Evolutionary conservation across 1,140 invertebrate genomes (phyloP), one percentile per base, ranked within the genome.

Genomic region (Polyergus mexicanus): DNA sequence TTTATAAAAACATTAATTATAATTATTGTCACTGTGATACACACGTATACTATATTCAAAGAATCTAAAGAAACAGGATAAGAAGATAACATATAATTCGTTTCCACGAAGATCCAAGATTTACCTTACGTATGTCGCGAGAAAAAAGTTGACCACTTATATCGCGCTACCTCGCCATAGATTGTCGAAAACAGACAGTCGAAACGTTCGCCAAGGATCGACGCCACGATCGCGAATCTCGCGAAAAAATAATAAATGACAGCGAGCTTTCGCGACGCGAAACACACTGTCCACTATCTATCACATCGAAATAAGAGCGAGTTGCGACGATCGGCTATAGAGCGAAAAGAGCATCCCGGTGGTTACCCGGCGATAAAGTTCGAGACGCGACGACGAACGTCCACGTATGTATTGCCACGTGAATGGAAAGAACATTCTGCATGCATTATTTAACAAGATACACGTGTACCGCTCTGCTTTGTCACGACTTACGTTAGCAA

Each of bases 371-470:
- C 11, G 72, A 16, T 41, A 84, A n/a, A 60, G 38, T n/a, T 25
- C 13, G 51, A 84, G 66, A 19, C 66, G 71, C 62, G 47, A n/a
- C 25, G 74, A 69, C 41, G n/a, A 71, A 47, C 22, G 66, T 92
- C 92, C 93, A 92, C 93, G 92, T 92, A 92, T 92, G 92, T 91
- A 71, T 75, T 35, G 81, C 86, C 60, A 85, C 81, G 86, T 87
- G 86, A 87, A 87, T 87, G 85, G 84, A 58, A 89, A 86, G 63
- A 72, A 80, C 76, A 74, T n/a, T n/a, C 68, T 44, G 65, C 81
- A 77, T 94, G 92, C 93, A 95, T 95, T 95, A 95, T 95, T 95
- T 93, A 95, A 92, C 86, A 85, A 91, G 90, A 93, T 94, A 95
- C 94, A 95, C 94, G 89, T 90, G 89, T 90, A 74, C 58, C 56